phyloP scores from a whole-genome alignment of 2,888 invertebrate species.

The Myathropa florea region DNA sequence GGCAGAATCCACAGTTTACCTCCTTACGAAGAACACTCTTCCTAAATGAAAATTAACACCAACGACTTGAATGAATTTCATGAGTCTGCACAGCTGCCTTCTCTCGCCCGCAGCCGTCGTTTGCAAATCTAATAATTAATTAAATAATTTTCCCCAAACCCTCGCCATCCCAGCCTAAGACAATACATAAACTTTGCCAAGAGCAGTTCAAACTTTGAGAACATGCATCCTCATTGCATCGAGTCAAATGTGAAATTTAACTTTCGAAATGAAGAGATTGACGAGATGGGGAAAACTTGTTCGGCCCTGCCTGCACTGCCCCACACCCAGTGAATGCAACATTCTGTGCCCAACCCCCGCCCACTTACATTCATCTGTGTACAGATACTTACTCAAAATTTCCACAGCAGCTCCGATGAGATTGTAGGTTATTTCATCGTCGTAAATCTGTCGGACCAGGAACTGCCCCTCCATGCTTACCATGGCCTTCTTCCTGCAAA shows the following conservation, averaged over 20 bases:
- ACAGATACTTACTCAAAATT: slow-evolving; percentile 88
- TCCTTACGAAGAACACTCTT: background rate
- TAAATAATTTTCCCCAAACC: slow-evolving; percentile 41
- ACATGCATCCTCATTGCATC: background rate
- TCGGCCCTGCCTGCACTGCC: background rate
- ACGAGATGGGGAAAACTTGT: slow-evolving; percentile 13
- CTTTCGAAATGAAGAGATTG: slow-evolving; percentile 46
- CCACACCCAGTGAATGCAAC: background rate
- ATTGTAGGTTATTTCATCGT: slow-evolving; percentile 97
- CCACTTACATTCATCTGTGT: background rate
- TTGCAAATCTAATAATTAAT: slow-evolving; percentile 38
- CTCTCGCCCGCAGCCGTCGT: background rate
- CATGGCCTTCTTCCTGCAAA: slow-evolving; percentile 92
- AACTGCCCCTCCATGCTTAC: slow-evolving; percentile 97
- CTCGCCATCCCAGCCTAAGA: background rate
- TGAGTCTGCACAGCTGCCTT: background rate
- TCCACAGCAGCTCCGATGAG: slow-evolving; percentile 95
- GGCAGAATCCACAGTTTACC: too few species aligned
- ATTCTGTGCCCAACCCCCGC: background rate
- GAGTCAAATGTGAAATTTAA: slow-evolving; percentile 34
- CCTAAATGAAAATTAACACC: background rate
- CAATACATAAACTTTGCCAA: slow-evolving; percentile 42
- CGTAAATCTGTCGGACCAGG: slow-evolving; percentile 95
- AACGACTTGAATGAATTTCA: background rate
- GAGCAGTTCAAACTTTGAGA: slow-evolving; percentile 12